phyloP scores from a whole-genome alignment of 1,140 invertebrate species.

The Venturia canescens region DNA sequence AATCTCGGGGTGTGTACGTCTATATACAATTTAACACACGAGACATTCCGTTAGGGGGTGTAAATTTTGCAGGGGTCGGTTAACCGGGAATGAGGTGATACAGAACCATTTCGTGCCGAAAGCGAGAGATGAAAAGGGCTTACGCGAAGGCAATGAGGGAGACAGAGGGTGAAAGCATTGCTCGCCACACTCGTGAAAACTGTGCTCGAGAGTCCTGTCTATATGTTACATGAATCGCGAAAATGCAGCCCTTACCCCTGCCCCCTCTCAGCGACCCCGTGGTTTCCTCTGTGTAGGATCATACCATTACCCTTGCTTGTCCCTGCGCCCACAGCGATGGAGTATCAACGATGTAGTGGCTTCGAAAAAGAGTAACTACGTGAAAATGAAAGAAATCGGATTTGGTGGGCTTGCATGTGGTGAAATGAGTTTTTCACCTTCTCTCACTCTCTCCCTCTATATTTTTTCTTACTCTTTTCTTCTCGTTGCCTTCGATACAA shows the following conservation, averaged over 20 bases:
- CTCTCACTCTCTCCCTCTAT: not conserved
- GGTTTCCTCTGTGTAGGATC: not conserved
- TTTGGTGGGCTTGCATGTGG: conserved; percentile 16
- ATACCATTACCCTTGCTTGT: conserved; percentile 4
- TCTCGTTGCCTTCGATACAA: not conserved
- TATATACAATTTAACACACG: not conserved
- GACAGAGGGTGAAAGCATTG: not conserved
- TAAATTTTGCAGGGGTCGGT: not conserved
- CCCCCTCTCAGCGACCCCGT: not conserved
- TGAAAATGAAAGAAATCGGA: conserved; percentile 23
- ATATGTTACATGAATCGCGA: not conserved
- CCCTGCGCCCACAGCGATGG: not conserved
- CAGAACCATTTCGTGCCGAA: not conserved
- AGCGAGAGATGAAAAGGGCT: not conserved
- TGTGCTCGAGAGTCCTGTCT: not conserved
- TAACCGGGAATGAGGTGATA: conserved; percentile 7
- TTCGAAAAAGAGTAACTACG: conserved; percentile 1
- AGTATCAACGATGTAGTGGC: not conserved
- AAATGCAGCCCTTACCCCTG: not conserved
- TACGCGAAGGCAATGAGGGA: not conserved
- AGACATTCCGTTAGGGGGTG: not conserved
- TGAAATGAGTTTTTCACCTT: conserved; percentile 12
- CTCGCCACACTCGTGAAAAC: not conserved
- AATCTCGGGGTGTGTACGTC: not conserved
- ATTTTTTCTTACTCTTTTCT: not conserved